Evolutionary conservation across 2,797 vertebrate species (phyloP).

Genomic region (Cynopterus sphinx): DNA sequence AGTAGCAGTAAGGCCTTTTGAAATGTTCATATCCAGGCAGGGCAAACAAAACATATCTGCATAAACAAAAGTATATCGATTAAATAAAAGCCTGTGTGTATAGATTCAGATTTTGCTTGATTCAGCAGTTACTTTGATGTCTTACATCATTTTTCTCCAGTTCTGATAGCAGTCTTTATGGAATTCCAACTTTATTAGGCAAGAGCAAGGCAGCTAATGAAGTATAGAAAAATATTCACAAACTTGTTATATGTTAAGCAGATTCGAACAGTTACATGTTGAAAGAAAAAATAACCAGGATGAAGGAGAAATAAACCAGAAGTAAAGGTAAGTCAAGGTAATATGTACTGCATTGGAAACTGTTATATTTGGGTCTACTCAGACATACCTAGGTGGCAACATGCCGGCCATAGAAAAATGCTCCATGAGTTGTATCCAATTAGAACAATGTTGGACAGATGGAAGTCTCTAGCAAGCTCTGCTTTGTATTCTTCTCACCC

Average conservation of each 20-base stretch:
- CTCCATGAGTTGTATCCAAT: not conserved
- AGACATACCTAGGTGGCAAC: not conserved
- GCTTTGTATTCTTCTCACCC: not conserved
- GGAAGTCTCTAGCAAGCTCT: not conserved
- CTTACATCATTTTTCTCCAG: not conserved
- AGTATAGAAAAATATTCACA: not conserved
- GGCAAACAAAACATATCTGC: not conserved
- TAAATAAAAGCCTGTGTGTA: not conserved
- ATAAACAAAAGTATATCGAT: not conserved
- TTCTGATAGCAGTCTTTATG: not conserved
- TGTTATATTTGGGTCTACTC: not conserved
- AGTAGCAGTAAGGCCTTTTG: not conserved
- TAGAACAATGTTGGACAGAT: not conserved
- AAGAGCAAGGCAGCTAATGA: not conserved
- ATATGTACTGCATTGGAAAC: not conserved
- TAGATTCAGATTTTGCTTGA: not conserved
- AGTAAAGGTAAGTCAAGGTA: not conserved
- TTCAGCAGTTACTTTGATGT: not conserved
- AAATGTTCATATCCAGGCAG: not conserved
- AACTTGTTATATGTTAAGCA: not conserved
- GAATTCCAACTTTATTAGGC: not conserved
- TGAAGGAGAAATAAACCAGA: not conserved
- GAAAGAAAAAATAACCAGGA: not conserved
- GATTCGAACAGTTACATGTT: not conserved
- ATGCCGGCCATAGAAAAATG: not conserved